Percentiles rank a stretch among this genome's conserved stretches.
Evolutionary conservation across 2,888 invertebrate genomes (phyloP).

Genomic region (Heliconius cydno): DNA sequence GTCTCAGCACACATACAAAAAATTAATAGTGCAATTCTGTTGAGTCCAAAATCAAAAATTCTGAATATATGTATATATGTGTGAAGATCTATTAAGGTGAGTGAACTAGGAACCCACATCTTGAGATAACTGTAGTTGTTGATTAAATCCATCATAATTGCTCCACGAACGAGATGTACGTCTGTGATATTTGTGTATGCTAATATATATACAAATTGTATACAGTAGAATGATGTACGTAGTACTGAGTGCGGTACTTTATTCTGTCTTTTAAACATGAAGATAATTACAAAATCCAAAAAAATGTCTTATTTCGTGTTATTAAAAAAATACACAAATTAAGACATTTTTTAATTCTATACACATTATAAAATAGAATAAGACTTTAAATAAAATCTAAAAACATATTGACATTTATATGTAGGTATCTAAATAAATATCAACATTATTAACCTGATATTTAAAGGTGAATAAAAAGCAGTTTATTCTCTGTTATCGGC

Average conservation of each 20-base stretch:
- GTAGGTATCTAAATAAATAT: background rate
- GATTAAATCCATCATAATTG: background rate
- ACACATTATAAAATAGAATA: too few species aligned
- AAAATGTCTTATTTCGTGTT: too few species aligned
- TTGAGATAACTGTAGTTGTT: background rate
- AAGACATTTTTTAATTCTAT: too few species aligned
- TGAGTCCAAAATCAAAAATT: background rate
- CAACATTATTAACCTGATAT: background rate
- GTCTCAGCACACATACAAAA: background rate
- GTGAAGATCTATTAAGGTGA: background rate
- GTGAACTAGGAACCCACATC: background rate
- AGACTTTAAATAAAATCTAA: background rate
- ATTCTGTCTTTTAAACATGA: background rate
- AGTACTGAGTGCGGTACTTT: background rate
- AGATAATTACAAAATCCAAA: too few species aligned
- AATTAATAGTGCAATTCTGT: background rate
- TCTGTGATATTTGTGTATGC: background rate
- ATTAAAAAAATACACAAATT: too few species aligned
- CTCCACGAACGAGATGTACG: background rate
- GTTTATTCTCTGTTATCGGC: background rate
- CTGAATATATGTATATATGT: background rate
- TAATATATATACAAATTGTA: background rate
- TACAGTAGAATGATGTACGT: background rate
- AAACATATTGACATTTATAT: background rate
- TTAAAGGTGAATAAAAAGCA: background rate